Base-by-base conservation (phyloP, 2,113 vertebrate species). In the Calidris pugnax region DNA sequence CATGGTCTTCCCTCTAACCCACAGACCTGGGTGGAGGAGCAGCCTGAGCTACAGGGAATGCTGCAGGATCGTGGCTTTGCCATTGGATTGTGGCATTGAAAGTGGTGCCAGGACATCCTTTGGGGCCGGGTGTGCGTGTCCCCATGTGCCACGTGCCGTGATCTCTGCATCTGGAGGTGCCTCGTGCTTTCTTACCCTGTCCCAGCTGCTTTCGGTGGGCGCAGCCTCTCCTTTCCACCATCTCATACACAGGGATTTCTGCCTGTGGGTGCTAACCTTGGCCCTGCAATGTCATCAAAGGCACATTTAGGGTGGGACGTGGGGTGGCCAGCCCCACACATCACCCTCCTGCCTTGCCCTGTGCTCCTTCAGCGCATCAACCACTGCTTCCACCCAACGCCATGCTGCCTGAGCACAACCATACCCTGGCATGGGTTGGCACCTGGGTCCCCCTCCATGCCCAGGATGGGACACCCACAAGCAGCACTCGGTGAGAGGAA, bases 11-110 rank as follows among this genome's bases (percentile, higher is more conserved):
- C 14, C 67, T 7, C 15, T 30, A 10, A 93, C 24, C 13, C 43
- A 11, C 5, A 6, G 67, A 4, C 9, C 27, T 26, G 32, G 16
- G 2, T n/a, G 47, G 21, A 47, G 63, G 12, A 69, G 80, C 56
- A 63, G 60, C 21, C 23, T 0, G 0, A 37, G 18, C 53, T 16
- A 1, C 0, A 2, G 57, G 56, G 26, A 56, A 19, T 0, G 0
- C 55, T 69, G 45, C 35, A n/a, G 78, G 56, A n/a, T 26, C 0
- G 14, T 37, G 64, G 15, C 43, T 75, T 53, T 63, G 51, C 51
- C 0, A 0, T 7, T 6, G 7, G 41, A 56, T 17, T 2, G 1
- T 41, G 39, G 39, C 39, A n/a, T n/a, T n/a, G n/a, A 17, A 37
- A 24, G 26, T 6, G 50, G 69, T 87, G 74, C 35, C 78, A 74